phyloP scores from a whole-genome alignment of 2,113 vertebrate species.

The Odontesthes bonariensis region DNA sequence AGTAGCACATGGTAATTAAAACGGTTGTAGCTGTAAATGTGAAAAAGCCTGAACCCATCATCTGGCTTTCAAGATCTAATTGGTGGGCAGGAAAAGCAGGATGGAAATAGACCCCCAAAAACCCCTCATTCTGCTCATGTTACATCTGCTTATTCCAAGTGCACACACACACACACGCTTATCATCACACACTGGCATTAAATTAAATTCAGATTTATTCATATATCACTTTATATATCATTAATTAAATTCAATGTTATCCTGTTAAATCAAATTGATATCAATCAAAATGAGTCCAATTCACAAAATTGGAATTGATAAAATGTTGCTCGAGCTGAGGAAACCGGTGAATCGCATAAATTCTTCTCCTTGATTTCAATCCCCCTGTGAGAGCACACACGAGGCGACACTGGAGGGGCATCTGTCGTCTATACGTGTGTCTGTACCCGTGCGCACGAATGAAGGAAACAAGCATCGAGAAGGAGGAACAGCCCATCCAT shows the following conservation, averaged over 20 bases:
- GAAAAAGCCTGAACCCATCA: constrained; percentile 35
- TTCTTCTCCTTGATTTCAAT: too few species aligned
- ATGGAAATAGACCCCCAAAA: background rate
- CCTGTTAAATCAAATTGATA: too few species aligned
- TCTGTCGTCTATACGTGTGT: constrained; percentile 16
- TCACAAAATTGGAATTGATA: too few species aligned
- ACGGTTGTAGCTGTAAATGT: constrained; percentile 58
- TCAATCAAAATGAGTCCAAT: too few species aligned
- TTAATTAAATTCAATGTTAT: too few species aligned
- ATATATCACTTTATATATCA: too few species aligned
- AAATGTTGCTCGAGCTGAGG: too few species aligned
- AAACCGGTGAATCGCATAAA: too few species aligned
- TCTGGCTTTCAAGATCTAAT: constrained; percentile 32
- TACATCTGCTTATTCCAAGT: background rate
- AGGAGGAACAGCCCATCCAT: constrained; percentile 35
- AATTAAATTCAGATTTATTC: too few species aligned
- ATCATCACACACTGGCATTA: background rate
- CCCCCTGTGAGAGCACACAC: too few species aligned
- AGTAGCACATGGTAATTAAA: constrained; percentile 64
- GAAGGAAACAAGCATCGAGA: constrained; percentile 9
- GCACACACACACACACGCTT: background rate
- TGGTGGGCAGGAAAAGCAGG: constrained; percentile 28
- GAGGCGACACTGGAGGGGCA: background rate
- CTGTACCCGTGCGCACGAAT: background rate
- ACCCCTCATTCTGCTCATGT: constrained; percentile 1